Percentiles rank a stretch among this genome's conserved stretches.
Evolutionary conservation across 2,113 vertebrate genomes (phyloP).

Genomic region (Chaetodon auriga): DNA sequence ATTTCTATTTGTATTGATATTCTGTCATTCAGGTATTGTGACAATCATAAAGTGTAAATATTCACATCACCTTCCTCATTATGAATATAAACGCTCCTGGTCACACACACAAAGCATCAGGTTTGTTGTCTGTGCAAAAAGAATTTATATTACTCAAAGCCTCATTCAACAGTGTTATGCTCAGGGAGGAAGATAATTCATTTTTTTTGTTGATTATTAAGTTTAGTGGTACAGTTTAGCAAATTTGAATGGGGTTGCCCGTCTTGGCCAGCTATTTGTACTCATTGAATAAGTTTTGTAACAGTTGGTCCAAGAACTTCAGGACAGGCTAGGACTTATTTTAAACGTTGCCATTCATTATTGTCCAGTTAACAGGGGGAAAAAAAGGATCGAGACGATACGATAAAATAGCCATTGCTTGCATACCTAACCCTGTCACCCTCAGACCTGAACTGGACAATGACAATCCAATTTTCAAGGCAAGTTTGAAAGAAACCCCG

Average conservation of each 20-base stretch:
- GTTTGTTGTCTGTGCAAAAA: background rate
- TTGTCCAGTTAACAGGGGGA: background rate
- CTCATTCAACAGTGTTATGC: too few relatives aligned
- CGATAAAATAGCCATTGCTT: background rate
- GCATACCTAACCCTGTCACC: too few relatives aligned
- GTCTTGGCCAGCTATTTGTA: background rate
- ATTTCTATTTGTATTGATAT: background rate
- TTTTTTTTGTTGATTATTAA: background rate
- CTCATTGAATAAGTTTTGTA: background rate
- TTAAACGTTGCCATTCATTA: background rate
- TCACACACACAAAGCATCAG: too few relatives aligned
- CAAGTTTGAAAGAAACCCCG: background rate
- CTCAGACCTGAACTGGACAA: fast-evolving
- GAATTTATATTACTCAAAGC: background rate
- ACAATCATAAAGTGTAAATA: background rate
- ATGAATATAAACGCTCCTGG: background rate
- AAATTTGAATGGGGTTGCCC: too few relatives aligned
- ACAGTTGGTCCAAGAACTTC: background rate
- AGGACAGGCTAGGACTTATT: background rate
- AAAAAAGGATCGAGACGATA: background rate
- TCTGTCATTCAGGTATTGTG: background rate
- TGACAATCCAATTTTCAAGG: background rate
- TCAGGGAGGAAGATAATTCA: too few relatives aligned
- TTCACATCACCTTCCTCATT: background rate
- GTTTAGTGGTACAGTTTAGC: too few relatives aligned